Evolutionary conservation across 2,797 vertebrate genomes (phyloP).

Genomic region (Smutsia temminckii): DNA sequence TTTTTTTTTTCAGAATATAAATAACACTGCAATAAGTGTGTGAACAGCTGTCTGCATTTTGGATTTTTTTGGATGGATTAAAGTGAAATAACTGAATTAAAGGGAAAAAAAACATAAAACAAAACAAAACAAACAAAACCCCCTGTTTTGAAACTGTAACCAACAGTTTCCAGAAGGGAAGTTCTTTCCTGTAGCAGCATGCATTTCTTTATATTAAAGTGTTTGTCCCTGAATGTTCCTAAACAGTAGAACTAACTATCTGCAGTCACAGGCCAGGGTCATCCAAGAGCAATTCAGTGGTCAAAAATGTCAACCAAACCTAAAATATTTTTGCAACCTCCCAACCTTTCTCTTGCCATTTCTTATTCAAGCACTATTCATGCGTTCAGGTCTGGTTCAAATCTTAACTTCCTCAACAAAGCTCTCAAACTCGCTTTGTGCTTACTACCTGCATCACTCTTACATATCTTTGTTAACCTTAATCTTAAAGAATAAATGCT

Average conservation of each 20-base stretch:
- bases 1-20: background rate
- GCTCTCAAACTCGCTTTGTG: background rate
- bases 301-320: background rate
- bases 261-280: background rate
- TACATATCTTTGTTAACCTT: background rate
- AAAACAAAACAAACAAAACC: background rate
- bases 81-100: background rate
- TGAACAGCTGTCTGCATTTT: background rate
- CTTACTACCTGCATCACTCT: background rate
- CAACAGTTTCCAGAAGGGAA: background rate
- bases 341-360: background rate
- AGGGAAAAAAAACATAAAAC: background rate
- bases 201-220: background rate
- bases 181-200: background rate
- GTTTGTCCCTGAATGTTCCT: background rate
- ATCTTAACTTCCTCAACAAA: background rate
- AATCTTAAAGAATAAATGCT: background rate
- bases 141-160: background rate
- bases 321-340: background rate
- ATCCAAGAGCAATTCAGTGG: background rate
- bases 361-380: accelerated
- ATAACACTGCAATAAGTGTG: background rate
- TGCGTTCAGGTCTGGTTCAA: background rate
- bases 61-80: background rate
- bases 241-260: background rate